These are phyloP conservation scores for Microplitis mediator DNA, from an alignment of 1,140 invertebrate species.

Conservation along the genomic window DNA sequence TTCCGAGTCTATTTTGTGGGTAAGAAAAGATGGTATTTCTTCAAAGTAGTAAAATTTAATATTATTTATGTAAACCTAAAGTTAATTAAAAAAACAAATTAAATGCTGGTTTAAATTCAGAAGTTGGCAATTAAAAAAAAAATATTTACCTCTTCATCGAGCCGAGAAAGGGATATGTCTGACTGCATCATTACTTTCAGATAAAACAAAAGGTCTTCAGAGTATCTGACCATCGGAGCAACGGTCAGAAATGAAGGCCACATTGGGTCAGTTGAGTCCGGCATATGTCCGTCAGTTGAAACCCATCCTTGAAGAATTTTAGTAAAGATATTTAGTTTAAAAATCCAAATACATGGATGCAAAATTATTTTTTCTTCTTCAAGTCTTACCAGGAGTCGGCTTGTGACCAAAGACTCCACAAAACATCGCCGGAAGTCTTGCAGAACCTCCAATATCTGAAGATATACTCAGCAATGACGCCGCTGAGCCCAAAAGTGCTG, in stretches of 20 bases:
- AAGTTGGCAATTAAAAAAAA: conserved; percentile 6
- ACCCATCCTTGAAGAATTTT: conserved; percentile 26
- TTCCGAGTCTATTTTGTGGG: conserved; percentile 69
- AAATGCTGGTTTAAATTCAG: conserved; percentile 6
- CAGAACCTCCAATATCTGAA: conserved; percentile 84
- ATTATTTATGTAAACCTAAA: conserved; percentile 70
- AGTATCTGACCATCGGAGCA: conserved; percentile 84
- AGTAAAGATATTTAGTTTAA: background rate
- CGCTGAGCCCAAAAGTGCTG: conserved; percentile 71
- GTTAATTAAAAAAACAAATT: conserved; percentile 23
- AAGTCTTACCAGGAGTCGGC: conserved; percentile 66
- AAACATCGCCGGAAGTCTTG: conserved; percentile 83
- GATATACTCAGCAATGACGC: conserved; percentile 82
- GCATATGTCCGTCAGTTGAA: conserved; percentile 57
- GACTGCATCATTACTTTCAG: conserved; percentile 71
- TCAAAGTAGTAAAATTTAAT: conserved; percentile 82
- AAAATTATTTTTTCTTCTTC: too few species aligned
- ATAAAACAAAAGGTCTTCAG: conserved; percentile 77
- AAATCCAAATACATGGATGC: too few species aligned
- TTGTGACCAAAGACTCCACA: conserved; percentile 88
- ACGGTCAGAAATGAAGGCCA: conserved; percentile 71
- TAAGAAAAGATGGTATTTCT: conserved; percentile 69
- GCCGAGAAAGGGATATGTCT: conserved; percentile 64
- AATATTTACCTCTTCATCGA: conserved; percentile 67
- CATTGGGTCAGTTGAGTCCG: conserved; percentile 61